Evolutionary conservation across 2,113 vertebrate genomes (phyloP).

Genomic region (Platanista minor): DNA sequence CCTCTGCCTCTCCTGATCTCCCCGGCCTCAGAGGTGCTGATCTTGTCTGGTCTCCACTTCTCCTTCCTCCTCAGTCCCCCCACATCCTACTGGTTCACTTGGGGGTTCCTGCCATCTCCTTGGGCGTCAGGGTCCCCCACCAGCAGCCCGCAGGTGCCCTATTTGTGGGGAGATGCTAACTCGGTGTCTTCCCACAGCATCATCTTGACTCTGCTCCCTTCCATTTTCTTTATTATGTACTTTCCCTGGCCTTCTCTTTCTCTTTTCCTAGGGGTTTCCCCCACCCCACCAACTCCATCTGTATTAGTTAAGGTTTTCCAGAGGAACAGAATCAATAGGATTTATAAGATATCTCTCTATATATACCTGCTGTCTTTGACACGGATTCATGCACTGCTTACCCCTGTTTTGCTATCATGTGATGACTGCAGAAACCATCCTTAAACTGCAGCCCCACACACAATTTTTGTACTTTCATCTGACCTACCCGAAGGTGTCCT

Average conservation of each 20-base stretch:
- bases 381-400: constrained; percentile 82
- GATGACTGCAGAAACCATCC: constrained; percentile 78
- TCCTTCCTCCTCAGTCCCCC: no score
- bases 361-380: constrained; percentile 71
- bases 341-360: no score
- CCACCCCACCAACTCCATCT: background rate
- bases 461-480: constrained; percentile 84
- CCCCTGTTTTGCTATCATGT: constrained; percentile 83
- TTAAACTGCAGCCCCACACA: constrained; percentile 76
- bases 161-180: no score
- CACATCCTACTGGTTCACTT: no score
- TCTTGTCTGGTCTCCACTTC: no score
- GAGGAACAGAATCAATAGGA: background rate
- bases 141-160: no score
- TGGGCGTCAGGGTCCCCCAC: no score
- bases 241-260: background rate
- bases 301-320: background rate
- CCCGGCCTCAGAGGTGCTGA: no score
- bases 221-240: background rate
- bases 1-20: no score
- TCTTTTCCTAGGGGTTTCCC: background rate
- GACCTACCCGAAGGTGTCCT: constrained; percentile 72
- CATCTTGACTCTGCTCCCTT: no score
- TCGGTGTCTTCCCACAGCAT: no score
- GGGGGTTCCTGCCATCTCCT: no score